Conservation (phyloP, 2,888 invertebrate species). For the Leptinotarsa tumamoca region DNA sequence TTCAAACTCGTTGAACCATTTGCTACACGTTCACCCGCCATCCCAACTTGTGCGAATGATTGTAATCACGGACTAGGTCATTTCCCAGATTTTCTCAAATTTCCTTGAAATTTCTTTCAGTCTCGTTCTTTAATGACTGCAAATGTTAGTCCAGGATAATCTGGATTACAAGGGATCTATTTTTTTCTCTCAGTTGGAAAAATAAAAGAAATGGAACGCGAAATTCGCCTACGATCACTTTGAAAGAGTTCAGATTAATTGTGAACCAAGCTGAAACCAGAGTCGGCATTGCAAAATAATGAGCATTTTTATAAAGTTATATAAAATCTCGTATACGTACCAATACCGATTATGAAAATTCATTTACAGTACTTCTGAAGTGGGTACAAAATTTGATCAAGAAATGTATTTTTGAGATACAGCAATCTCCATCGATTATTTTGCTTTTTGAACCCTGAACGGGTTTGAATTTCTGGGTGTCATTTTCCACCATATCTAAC, state of each 20-base stretch:
- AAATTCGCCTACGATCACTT: conserved; percentile 23
- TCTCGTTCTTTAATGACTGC: conserved; percentile 28
- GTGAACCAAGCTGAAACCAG: conserved; percentile 3
- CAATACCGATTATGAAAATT: too few species aligned
- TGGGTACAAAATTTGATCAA: too few species aligned
- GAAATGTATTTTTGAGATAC: too few species aligned
- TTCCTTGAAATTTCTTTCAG: background rate
- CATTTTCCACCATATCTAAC: too few species aligned
- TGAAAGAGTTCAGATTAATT: conserved; percentile 20
- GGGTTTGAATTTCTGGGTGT: too few species aligned
- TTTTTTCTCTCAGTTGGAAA: conserved; percentile 26
- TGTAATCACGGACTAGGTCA: background rate
- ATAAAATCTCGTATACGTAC: too few species aligned
- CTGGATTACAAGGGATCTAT: conserved; percentile 39
- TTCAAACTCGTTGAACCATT: background rate
- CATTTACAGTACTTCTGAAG: too few species aligned
- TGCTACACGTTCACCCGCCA: background rate
- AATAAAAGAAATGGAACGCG: conserved; percentile 25
- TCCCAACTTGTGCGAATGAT: background rate
- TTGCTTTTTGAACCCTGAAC: too few species aligned
- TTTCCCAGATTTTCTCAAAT: background rate
- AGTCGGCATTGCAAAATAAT: background rate
- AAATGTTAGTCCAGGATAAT: conserved; percentile 37
- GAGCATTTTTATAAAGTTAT: too few species aligned
- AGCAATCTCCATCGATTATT: too few species aligned